Percentiles rank a stretch among this genome's conserved stretches.
phyloP scores from a whole-genome alignment of 37 sponge, comb jelly and placozoan genomes.

The Aplysina aerophoba region DNA sequence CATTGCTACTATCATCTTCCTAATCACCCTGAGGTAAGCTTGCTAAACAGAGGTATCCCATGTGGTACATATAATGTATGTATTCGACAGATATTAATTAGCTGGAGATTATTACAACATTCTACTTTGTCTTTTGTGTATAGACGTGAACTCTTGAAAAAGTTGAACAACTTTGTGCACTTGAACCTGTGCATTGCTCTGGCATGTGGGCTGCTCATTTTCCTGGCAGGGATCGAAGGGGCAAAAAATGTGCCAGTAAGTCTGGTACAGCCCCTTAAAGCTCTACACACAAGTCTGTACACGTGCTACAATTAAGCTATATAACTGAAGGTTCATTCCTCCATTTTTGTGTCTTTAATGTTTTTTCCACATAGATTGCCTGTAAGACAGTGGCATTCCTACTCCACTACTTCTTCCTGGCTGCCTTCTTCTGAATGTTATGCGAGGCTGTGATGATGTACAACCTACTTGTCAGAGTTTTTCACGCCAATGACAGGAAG shows the following conservation, averaged over 20 bases:
- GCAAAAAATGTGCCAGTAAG: conserved; percentile 2
- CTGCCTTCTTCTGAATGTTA: conserved; percentile 18
- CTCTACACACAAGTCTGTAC: too few relatives aligned
- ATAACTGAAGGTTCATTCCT: neutral
- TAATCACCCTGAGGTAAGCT: too few relatives aligned
- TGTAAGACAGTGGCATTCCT: neutral
- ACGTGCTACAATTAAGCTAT: too few relatives aligned
- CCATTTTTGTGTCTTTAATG: neutral
- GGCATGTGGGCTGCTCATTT: conserved; percentile 19
- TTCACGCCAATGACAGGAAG: conserved; percentile 15
- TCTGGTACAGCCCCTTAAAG: too few relatives aligned
- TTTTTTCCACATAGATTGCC: neutral
- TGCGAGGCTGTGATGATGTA: conserved; percentile 22
- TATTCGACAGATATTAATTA: too few relatives aligned
- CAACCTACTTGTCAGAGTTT: conserved; percentile 19
- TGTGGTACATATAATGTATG: too few relatives aligned
- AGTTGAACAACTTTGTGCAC: conserved; percentile 23
- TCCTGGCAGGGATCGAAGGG: conserved; percentile 3
- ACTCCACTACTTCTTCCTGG: conserved; percentile 37
- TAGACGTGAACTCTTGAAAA: conserved; percentile 12
- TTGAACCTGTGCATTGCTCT: conserved; percentile 33
- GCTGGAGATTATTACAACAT: neutral
- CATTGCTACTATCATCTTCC: too few relatives aligned
- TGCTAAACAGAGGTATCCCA: too few relatives aligned
- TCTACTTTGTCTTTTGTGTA: neutral